Percentiles rank a stretch among this genome's conserved stretches.
Evolutionary conservation across 2,888 invertebrate genomes (phyloP).

Genomic region (Exocentrus adspersus): DNA sequence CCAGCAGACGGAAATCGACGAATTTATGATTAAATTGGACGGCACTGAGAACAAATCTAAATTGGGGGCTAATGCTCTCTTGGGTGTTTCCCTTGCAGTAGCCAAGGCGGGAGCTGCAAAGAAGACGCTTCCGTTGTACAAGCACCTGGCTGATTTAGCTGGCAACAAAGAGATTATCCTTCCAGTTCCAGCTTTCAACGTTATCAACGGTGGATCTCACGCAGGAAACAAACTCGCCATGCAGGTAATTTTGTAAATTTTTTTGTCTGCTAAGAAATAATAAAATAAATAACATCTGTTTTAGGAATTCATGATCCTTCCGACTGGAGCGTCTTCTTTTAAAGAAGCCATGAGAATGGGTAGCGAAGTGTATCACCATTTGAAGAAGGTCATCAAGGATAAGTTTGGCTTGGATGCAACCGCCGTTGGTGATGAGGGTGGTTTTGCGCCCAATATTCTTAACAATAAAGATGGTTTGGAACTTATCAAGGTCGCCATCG

Average conservation of each 20-base stretch:
- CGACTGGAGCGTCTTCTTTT: constrained; percentile 87
- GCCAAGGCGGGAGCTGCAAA: constrained; percentile 98
- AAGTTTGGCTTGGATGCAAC: constrained; percentile 97
- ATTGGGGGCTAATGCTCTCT: constrained; percentile 96
- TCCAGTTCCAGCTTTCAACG: constrained; percentile 98
- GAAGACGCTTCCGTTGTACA: constrained; percentile 87
- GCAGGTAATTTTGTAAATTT: constrained; percentile 66
- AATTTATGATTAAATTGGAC: constrained; percentile 87
- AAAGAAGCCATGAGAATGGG: constrained; percentile 99
- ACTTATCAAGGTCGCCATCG: constrained; percentile 89
- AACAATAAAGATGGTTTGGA: constrained; percentile 95
- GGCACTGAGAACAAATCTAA: constrained; percentile 98
- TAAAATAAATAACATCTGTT: neutral
- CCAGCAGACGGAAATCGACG: constrained; percentile 89
- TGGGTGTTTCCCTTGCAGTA: constrained; percentile 96
- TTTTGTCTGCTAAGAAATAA: neutral
- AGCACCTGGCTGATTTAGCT: constrained; percentile 95
- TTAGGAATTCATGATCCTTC: constrained; percentile 61
- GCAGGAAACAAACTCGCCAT: constrained; percentile 98
- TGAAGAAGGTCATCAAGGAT: constrained; percentile 96
- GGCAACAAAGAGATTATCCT: constrained; percentile 90
- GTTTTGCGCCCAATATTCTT: constrained; percentile 98
- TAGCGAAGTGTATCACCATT: constrained; percentile 95
- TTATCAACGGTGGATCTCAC: constrained; percentile 99
- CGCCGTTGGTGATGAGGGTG: constrained; percentile 99